These are phyloP conservation scores for Epinephelus awoara DNA, from an alignment of 2,797 vertebrate genomes.

Conservation along the genomic window DNA sequence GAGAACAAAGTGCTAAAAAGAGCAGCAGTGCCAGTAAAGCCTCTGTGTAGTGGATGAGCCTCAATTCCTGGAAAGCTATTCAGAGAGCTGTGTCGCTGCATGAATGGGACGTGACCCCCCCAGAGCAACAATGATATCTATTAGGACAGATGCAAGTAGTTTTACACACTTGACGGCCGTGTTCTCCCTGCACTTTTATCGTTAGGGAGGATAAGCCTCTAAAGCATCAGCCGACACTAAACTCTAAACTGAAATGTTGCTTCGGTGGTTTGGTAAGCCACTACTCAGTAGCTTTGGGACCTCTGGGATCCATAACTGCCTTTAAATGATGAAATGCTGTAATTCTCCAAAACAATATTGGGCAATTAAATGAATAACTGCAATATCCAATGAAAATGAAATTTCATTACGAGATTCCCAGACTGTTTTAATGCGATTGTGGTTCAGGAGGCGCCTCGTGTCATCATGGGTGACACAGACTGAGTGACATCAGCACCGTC, in stretches of 20 bases:
- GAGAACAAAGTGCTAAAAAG: slow-evolving; percentile 14
- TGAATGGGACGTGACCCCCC: slow-evolving; percentile 7
- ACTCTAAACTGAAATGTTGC: neutral
- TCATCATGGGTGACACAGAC: slow-evolving; percentile 18
- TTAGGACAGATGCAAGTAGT: neutral
- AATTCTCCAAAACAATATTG: slow-evolving; percentile 4
- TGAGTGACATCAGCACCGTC: slow-evolving; percentile 10
- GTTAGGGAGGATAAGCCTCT: neutral
- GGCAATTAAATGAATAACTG: slow-evolving; percentile 18
- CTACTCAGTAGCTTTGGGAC: neutral
- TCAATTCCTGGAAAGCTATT: slow-evolving; percentile 64
- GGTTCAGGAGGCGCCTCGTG: slow-evolving; percentile 32
- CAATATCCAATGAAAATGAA: neutral
- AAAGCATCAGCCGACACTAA: neutral
- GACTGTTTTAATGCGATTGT: slow-evolving; percentile 40
- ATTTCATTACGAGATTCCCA: slow-evolving; percentile 13
- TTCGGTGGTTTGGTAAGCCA: slow-evolving; percentile 21
- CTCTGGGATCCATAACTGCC: slow-evolving; percentile 16
- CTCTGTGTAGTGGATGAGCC: slow-evolving; percentile 13
- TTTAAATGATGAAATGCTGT: slow-evolving; percentile 22
- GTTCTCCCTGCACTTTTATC: neutral
- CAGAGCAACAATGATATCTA: neutral
- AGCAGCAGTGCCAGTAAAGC: slow-evolving; percentile 45
- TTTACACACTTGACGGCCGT: too few relatives aligned
- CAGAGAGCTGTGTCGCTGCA: slow-evolving; percentile 30